Conservation (phyloP, 2,888 invertebrate species). For the Lymantria monacha region DNA sequence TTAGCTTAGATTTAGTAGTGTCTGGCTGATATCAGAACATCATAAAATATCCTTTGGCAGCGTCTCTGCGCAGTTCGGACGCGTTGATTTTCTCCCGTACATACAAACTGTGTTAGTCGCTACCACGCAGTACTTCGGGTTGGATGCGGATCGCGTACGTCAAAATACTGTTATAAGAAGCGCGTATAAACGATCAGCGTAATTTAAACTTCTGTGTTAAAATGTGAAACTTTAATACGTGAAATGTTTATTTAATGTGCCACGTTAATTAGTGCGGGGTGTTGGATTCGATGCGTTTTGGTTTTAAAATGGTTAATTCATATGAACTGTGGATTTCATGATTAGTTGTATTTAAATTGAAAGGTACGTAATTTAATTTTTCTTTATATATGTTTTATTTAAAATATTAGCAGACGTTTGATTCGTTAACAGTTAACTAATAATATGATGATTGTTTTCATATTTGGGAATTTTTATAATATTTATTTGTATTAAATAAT, state of each 20-base stretch:
- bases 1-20: background rate
- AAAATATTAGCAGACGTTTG: background rate
- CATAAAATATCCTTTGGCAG: constrained; percentile 30
- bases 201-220: constrained; percentile 33
- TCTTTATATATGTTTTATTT: background rate
- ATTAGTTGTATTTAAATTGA: constrained; percentile 10
- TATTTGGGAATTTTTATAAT: no score
- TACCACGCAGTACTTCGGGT: constrained; percentile 33
- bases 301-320: constrained; percentile 14
- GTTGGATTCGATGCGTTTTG: constrained; percentile 12
- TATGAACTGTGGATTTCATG: constrained; percentile 13
- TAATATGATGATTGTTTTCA: background rate
- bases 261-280: constrained; percentile 21
- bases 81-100: constrained; percentile 41
- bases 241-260: constrained; percentile 24
- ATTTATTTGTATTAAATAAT: no score
- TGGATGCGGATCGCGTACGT: constrained; percentile 23
- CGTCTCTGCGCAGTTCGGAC: constrained; percentile 51
- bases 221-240: constrained; percentile 36
- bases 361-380: constrained; percentile 21
- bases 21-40: constrained; percentile 37
- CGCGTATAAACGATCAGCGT: constrained; percentile 28
- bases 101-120: constrained; percentile 40
- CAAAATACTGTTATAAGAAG: constrained; percentile 11
- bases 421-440: background rate